phyloP scores from a whole-genome alignment of 2,113 vertebrate genomes.

The Coptodon bakossiorum region DNA sequence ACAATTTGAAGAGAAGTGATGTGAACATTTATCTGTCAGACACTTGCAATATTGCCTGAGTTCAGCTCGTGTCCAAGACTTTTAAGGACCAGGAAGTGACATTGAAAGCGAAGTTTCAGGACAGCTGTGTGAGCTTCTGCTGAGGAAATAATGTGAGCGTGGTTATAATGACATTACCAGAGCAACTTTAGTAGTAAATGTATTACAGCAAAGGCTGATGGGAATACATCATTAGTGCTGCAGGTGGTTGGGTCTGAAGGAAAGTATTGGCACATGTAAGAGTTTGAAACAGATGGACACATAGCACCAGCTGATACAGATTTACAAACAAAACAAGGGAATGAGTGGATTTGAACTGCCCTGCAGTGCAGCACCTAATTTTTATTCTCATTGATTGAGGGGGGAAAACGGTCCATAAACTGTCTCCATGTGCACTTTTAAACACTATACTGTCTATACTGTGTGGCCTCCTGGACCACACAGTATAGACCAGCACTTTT shows the following conservation, averaged over 20 bases:
- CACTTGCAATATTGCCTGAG: neutral
- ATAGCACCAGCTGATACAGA: neutral
- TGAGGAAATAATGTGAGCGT: neutral
- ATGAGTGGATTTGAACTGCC: neutral
- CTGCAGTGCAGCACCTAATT: neutral
- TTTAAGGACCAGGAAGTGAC: neutral
- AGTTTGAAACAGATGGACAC: neutral
- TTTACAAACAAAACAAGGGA: neutral
- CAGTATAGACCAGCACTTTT: neutral
- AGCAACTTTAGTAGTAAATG: neutral
- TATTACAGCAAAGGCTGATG: neutral
- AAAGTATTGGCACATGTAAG: neutral
- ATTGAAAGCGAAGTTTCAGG: neutral
- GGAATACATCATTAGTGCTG: neutral
- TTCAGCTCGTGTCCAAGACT: neutral
- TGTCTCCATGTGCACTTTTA: neutral
- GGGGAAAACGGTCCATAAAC: neutral
- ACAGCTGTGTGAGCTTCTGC: neutral
- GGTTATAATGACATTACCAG: neutral
- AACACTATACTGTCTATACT: neutral
- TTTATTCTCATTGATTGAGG: neutral
- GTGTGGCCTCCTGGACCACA: neutral
- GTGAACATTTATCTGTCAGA: neutral
- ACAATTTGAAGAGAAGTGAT: neutral
- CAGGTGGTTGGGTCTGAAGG: neutral